Evolutionary conservation across 2,113 vertebrate genomes (phyloP), one percentile per base, ranked within the genome.

Genomic region (Edolisoma coerulescens): DNA sequence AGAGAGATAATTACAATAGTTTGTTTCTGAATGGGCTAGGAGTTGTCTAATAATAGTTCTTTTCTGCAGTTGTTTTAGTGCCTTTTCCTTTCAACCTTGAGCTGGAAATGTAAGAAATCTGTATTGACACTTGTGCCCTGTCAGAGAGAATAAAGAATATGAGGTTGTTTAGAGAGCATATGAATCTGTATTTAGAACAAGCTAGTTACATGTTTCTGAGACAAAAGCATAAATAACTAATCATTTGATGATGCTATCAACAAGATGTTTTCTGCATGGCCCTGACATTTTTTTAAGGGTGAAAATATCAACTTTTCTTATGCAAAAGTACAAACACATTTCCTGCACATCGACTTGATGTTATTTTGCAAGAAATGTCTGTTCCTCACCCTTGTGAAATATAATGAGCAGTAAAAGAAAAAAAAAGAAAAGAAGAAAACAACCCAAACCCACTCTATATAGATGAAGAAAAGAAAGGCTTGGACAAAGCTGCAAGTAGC

Each of bases 31-130:
- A 90, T n/a, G 39, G 37, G 22, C 15, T 75, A 67, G 27, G 50
- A 57, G n/a, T 35, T 87, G 20, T 42, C 45, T 91, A 91, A 88
- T 73, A 83, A 89, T 87, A 84, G 9, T 3, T 69, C 9, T 88
- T 83, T 60, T n/a, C 71, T 73, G 32, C 37, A 83, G 41, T 78
- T 78, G 8, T 52, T 90, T 63, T 32, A 60, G 28, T 61, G 44
- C 3, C 45, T 95, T 92, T 78, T 87, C 7, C 30, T 93, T 91
- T 82, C 70, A 78, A 37, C 39, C n/a, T 67, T 83, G 53, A 95
- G 61, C 44, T 90, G 63, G n/a, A 93, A 87, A 85, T 49, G n/a
- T 73, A 37, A 69, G 65, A 87, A 87, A 28, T 71, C 52, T 87
- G 6, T 60, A 65, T 21, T 84, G 95, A 76, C 71, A 89, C 35